Base-by-base conservation (phyloP, 2,797 vertebrate species). In the Orestias chungarensis region DNA sequence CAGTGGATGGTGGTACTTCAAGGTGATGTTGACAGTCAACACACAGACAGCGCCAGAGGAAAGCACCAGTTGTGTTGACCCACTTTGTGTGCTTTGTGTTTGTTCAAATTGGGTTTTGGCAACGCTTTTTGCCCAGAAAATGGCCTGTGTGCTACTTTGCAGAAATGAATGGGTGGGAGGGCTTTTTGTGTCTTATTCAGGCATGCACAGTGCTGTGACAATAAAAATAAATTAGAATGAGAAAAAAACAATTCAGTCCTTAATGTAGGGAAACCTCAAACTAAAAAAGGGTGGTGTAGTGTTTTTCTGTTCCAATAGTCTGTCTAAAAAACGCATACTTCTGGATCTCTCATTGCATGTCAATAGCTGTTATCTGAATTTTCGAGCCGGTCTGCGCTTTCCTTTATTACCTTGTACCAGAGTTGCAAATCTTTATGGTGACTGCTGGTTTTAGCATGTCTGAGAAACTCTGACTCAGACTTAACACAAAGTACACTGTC, bases 21-120 rank as follows among this genome's bases (percentile, higher is more conserved):
- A 93, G 89, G 92, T 92, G 81, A 86, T 91, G 87, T 92, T 93
- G 90, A 92, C 88, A 87, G 87, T 89, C 78, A 83, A 90, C 80
- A 89, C 85, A 89, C 73, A 85, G 83, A 86, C 81, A 85, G 85
- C 82, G 88, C 84, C 88, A 89, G 71, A 88, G 87, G 74, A 91
- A 88, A 91, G 87, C 87, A 71, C 83, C 86, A 82, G 82, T 66
- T 76, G 86, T 91, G 87, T 91, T 91, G 89, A 94, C 88, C 87
- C 82, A 88, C 77, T 91, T 91, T 86, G 70, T 54, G 35, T 87
- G 68, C 50, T 77, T 20, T 81, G 67, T 66, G 79, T 71, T 67
- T 66, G 44, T 47, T 67, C 54, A 77, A 81, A n/a, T 82, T 78
- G 78, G 76, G 73, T 83, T 82, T 68, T 76, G 71, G 57, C 82